Conservation (phyloP, 2,797 vertebrate species). For the Scleropages formosus region DNA sequence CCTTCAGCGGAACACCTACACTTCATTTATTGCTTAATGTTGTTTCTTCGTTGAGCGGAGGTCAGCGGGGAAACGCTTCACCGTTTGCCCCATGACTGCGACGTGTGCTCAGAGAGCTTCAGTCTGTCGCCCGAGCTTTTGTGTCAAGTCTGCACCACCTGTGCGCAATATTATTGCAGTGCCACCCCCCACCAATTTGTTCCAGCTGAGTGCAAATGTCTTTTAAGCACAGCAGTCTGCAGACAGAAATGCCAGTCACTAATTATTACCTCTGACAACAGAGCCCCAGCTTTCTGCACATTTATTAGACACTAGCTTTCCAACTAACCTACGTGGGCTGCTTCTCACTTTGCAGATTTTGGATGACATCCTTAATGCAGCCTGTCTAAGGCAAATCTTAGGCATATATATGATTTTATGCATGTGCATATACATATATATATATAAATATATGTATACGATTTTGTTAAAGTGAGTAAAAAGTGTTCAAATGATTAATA, state of each 20-base stretch:
- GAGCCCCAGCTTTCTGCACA: not conserved
- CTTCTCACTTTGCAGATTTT: not conserved
- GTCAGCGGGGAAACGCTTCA: too few species aligned
- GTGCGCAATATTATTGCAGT: not conserved
- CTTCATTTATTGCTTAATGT: too few species aligned
- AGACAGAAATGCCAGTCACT: not conserved
- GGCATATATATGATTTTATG: too few species aligned
- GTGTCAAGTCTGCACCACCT: not conserved
- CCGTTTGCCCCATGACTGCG: too few species aligned
- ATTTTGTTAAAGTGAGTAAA: conserved; percentile 16
- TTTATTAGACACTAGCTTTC: not conserved
- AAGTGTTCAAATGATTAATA: conserved; percentile 20
- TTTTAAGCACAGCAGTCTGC: not conserved
- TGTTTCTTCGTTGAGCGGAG: too few species aligned
- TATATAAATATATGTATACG: not conserved
- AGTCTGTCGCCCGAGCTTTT: not conserved
- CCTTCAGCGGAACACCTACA: not conserved
- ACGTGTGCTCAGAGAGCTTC: too few species aligned
- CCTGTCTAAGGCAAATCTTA: not conserved
- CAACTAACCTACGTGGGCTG: not conserved
- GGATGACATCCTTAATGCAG: not conserved
- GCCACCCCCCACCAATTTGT: not conserved
- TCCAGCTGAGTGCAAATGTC: not conserved
- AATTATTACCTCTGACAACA: not conserved
- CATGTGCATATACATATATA: too few species aligned